Percentiles rank a stretch among this genome's conserved stretches.
phyloP scores from a whole-genome alignment of 2,113 vertebrate genomes.

The Sakesphorus luctuosus region DNA sequence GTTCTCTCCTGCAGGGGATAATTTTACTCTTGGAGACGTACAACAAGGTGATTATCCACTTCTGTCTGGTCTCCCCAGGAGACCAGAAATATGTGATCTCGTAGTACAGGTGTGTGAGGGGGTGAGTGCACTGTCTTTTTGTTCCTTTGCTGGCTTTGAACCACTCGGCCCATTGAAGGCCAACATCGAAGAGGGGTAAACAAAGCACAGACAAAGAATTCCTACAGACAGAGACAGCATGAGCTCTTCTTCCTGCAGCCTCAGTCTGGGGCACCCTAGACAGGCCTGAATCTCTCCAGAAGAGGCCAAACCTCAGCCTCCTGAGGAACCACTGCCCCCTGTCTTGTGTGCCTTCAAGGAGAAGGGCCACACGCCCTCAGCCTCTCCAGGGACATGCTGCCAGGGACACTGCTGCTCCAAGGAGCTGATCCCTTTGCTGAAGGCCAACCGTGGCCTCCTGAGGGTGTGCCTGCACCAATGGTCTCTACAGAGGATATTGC shows the following conservation, averaged over 20 bases:
- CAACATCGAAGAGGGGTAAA: neutral
- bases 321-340: neutral
- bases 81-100: neutral
- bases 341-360: neutral
- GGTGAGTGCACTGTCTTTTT: neutral
- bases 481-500: neutral
- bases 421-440: neutral
- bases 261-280: neutral
- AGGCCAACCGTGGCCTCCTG: neutral
- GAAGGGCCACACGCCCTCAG: neutral
- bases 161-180: fast-evolving
- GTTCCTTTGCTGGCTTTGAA: neutral
- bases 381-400: neutral
- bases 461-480: neutral
- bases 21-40: neutral
- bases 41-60: neutral
- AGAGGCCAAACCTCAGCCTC: neutral
- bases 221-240: too few species aligned
- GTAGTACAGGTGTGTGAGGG: neutral
- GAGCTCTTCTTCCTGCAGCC: neutral
- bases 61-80: constrained; percentile 5
- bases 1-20: neutral
- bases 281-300: neutral
- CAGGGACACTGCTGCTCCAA: neutral
- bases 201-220: neutral